phyloP scores from a whole-genome alignment of 2,888 invertebrate genomes.

The Diaperis boleti region DNA sequence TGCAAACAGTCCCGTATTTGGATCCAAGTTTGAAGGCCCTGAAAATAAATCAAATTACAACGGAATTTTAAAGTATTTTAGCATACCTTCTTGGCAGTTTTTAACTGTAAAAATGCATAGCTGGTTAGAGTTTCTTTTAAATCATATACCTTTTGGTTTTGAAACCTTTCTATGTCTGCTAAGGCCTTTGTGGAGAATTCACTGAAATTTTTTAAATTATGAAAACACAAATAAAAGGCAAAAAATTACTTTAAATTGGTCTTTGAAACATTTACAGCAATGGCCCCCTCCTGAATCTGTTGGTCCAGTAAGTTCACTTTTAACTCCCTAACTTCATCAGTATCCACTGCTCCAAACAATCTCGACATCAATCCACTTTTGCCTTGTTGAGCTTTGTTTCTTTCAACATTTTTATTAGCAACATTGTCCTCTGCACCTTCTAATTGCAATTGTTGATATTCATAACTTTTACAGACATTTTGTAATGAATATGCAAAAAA shows the following conservation, averaged over 20 bases:
- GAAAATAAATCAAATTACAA: constrained; percentile 49
- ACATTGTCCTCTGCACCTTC: constrained; percentile 77
- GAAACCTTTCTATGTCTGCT: constrained; percentile 78
- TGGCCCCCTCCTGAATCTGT: constrained; percentile 74
- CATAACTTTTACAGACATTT: constrained; percentile 80
- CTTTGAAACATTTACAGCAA: constrained; percentile 71
- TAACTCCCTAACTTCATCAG: constrained; percentile 80
- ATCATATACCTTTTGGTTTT: constrained; percentile 79
- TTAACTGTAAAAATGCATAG: constrained; percentile 79
- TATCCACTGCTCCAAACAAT: constrained; percentile 80
- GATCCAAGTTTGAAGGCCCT: constrained; percentile 83
- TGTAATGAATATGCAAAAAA: constrained; percentile 82
- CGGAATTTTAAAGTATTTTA: neutral
- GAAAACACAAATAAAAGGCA: neutral
- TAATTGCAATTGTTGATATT: constrained; percentile 77
- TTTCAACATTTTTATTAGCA: constrained; percentile 68
- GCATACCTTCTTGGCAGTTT: constrained; percentile 80
- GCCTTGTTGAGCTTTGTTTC: constrained; percentile 73
- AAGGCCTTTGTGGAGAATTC: constrained; percentile 77
- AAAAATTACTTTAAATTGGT: constrained; percentile 71
- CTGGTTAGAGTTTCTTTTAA: constrained; percentile 78
- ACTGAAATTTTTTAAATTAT: constrained; percentile 62
- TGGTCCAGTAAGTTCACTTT: constrained; percentile 76
- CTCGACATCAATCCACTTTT: constrained; percentile 80
- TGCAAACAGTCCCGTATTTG: constrained; percentile 81